Evolutionary conservation across 2,888 invertebrate species (phyloP), one percentile per base, ranked within the genome.

Genomic region (Stenodema calcarata): DNA sequence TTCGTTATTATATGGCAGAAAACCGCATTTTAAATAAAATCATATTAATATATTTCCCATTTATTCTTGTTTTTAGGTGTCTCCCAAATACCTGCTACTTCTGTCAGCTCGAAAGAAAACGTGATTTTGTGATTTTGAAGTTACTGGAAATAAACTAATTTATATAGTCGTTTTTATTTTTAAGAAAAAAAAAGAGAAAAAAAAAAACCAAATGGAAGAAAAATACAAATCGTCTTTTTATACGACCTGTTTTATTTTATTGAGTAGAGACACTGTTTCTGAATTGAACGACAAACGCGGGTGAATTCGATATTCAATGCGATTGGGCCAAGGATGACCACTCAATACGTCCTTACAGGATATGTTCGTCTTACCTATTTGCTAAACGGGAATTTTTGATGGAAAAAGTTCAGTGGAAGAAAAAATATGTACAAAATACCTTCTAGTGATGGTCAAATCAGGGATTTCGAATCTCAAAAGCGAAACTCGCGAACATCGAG

Each of bases 101-200:
- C 70, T 50, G 86, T 62, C 78, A 81, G 81, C 81, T 30, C 81
- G 86, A 81, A 80, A 86, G 86, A 80, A 82, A 80, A 69, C 86
- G 73, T 86, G 81, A 86, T 78, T 54, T 30, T 86, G 86, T 86
- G 86, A 86, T 86, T 86, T 35, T 30, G 80, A 73, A 86, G 47
- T 75, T 62, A 81, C 70, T 70, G 54, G 81, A 81, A 81, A 75
- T 81, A 81, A 81, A 86, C 70, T 86, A 50, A 75, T 86, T 75
- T 85, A 85, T 30, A 85, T 41, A 86, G 86, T 44, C 69, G 54
- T 86, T 78, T 86, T 86, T 86, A 86, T 78, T 86, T 86, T 86
- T 41, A 86, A 78, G 41, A 86, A 30, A 78, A 62, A 78, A 35
- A 75, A 12, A 81, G 62, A 76, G 18, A 50, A 79, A 47, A 11